phyloP scores from a whole-genome alignment of 2,113 vertebrate genomes.

The Paramormyrops kingsleyae region DNA sequence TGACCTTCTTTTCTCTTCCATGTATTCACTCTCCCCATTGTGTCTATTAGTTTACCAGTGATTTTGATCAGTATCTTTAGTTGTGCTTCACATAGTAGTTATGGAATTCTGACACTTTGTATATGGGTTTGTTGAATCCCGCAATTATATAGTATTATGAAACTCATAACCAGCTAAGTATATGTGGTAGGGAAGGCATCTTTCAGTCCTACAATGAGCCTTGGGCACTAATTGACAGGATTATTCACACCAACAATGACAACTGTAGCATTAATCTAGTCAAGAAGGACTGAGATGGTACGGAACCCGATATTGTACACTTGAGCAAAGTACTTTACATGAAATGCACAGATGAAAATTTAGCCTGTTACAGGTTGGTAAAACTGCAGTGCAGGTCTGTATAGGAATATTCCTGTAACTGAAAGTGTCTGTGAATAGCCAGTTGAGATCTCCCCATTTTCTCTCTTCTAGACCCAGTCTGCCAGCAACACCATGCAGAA shows the following conservation, averaged over 20 bases:
- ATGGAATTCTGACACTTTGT: neutral
- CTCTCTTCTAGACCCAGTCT: conserved; percentile 84
- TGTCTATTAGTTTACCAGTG: neutral
- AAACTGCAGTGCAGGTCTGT: neutral
- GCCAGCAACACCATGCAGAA: conserved; percentile 98
- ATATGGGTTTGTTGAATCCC: neutral
- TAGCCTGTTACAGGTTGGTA: neutral
- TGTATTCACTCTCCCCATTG: neutral
- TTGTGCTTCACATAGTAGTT: neutral
- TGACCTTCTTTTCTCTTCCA: neutral
- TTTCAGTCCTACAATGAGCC: neutral
- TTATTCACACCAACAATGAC: neutral
- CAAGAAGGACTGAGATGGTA: neutral
- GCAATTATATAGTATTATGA: neutral
- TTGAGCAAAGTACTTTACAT: neutral
- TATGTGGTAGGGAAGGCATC: neutral
- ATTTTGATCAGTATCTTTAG: neutral
- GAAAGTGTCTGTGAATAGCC: conserved; percentile 15
- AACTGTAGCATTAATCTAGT: neutral
- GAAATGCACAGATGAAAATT: neutral
- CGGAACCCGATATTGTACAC: neutral
- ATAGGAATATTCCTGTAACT: neutral
- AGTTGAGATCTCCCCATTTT: conserved; percentile 30
- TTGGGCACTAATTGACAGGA: neutral
- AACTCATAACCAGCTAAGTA: neutral